Base-by-base conservation (phyloP, 1,140 invertebrate genomes). In the Listronotus oregonensis region DNA sequence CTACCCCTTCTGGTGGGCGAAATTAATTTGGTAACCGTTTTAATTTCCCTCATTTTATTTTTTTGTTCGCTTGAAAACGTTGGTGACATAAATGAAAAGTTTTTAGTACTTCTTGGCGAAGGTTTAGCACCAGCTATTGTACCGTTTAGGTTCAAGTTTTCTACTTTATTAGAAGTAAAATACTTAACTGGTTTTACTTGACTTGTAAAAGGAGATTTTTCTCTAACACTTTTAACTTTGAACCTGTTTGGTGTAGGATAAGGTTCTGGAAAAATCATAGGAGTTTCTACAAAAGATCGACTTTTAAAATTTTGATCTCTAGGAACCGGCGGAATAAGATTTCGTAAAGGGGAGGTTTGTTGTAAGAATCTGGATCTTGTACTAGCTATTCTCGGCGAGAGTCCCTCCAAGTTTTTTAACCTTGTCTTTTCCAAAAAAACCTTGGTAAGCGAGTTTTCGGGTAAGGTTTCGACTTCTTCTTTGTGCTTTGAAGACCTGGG, bases 31-130 rank as follows among this genome's bases (percentile, higher is more conserved):
- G 63, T 67, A 3, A 74, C 61, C 9, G 37, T 59, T 63, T 70
- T 62, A 10, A 77, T 72, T 42, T 72, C 70, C 2, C 57, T 66
- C 57, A 72, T 71, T 49, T 72, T 60, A 32, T 72, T 74, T 60
- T 76, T 77, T 17, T 70, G 66, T 56, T 76, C 70, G 31, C 73
- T 76, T 1, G 73, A 60, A 34, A 74, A 52, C 0, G 76, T 77
- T 3, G 76, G 76, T 7, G 68, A 72, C 76, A 77, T 77, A 40
- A 76, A 77, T 5, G 71, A 64, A 15, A 49, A 32, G 21, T 42
- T 39, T 42, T 63, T 58, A 9, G 64, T 17, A 37, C 15, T 49
- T 67, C 66, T 61, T 31, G 43, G 47, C 44, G 54, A 59, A 11
- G 17, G 40, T 64, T 37, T 57, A 10, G 31, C 37, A 9, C 40